These are phyloP conservation scores for Lysandra coridon DNA, from an alignment of 2,888 invertebrate genomes.

Conservation along the genomic window DNA sequence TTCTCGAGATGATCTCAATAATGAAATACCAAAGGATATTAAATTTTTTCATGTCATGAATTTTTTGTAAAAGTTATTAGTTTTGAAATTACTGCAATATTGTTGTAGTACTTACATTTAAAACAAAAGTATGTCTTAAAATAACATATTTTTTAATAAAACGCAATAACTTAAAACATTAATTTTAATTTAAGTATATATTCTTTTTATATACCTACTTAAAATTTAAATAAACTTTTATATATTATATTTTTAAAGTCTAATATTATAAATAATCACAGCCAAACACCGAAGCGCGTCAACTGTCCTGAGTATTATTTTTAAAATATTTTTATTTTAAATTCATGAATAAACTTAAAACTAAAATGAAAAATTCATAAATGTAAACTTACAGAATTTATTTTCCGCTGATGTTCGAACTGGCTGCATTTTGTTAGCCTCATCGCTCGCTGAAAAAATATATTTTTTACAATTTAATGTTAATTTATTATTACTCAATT, in stretches of 20 bases:
- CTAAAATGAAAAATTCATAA: not conserved
- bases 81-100: not conserved
- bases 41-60: not conserved
- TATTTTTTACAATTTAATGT: not conserved
- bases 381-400: slow-evolving; percentile 6
- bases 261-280: no score
- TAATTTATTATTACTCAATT: not conserved
- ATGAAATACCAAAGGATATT: not conserved
- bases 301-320: no score
- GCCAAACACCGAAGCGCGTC: no score
- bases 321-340: not conserved
- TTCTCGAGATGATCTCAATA: slow-evolving; percentile 4
- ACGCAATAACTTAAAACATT: no score
- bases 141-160: not conserved
- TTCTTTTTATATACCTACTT: no score
- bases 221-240: no score
- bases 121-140: not conserved
- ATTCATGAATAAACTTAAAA: no score
- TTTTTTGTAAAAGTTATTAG: not conserved
- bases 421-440: slow-evolving; percentile 16
- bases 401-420: not conserved
- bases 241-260: no score
- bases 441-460: not conserved
- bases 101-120: not conserved
- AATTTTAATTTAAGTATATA: no score